These are phyloP conservation scores for Chaetura pelagica DNA, from an alignment of 2,113 vertebrate species.

Conservation along the genomic window DNA sequence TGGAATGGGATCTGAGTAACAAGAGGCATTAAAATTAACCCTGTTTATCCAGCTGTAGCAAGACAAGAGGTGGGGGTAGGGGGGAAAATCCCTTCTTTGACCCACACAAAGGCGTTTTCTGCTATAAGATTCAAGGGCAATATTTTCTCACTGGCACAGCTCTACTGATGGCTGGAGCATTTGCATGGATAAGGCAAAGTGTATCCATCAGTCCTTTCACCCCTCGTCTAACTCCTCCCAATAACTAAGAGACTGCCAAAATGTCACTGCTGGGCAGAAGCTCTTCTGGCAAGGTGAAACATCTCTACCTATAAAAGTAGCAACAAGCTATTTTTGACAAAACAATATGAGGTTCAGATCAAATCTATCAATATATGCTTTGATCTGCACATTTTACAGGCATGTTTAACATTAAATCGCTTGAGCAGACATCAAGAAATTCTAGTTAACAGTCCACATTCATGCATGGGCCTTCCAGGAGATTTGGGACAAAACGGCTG, in stretches of 20 bases:
- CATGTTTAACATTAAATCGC: neutral
- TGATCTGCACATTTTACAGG: neutral
- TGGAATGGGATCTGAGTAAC: conserved; percentile 23
- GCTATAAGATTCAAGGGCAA: neutral
- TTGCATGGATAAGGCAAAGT: neutral
- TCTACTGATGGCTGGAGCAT: neutral
- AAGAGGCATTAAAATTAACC: conserved; percentile 36
- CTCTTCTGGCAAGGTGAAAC: neutral
- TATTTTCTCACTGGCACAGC: conserved; percentile 10
- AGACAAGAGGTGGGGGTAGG: neutral
- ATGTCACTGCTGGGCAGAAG: neutral
- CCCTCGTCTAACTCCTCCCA: neutral
- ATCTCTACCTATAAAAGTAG: neutral
- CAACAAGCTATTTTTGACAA: neutral
- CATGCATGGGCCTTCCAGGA: neutral
- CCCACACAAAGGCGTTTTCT: conserved; percentile 1
- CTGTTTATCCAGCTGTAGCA: conserved; percentile 13
- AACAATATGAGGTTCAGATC: neutral
- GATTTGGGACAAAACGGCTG: neutral
- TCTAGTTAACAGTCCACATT: neutral
- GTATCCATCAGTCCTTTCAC: neutral
- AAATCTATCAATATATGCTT: neutral
- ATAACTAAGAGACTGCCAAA: neutral
- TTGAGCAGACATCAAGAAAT: neutral
- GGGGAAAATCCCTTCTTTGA: neutral